Evolutionary conservation across 2,797 vertebrate species (phyloP).

Genomic region (Rhinoraja longicauda): DNA sequence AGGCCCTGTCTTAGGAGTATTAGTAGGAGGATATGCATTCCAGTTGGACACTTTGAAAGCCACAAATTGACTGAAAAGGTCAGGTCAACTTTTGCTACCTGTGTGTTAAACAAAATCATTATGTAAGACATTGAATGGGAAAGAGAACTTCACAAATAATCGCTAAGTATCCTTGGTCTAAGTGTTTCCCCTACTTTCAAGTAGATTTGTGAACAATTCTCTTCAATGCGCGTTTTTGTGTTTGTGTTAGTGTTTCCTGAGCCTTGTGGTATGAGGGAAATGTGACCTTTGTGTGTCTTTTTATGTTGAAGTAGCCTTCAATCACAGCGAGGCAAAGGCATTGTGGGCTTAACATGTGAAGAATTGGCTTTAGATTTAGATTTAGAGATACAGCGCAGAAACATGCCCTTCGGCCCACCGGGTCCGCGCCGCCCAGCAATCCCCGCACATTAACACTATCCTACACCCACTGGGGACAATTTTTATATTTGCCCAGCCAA

Average conservation of each 20-base stretch:
- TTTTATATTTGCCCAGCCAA: too few species aligned
- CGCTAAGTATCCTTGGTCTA: background rate
- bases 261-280: constrained; percentile 21
- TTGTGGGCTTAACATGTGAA: background rate
- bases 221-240: constrained; percentile 4
- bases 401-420: too few species aligned
- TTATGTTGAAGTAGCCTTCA: background rate
- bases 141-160: constrained; percentile 3
- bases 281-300: constrained; percentile 8
- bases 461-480: too few species aligned
- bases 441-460: too few species aligned
- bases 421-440: too few species aligned
- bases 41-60: constrained; percentile 10
- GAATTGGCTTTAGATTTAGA: too few species aligned
- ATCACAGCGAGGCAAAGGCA: background rate
- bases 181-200: constrained; percentile 18
- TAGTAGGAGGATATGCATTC: background rate
- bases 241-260: constrained; percentile 1
- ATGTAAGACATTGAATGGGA: background rate
- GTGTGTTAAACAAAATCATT: constrained; percentile 15
- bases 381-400: too few species aligned
- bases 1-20: background rate
- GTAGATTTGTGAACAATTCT: constrained; percentile 18
- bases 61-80: background rate
- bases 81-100: constrained; percentile 2